Percentiles rank a stretch among this genome's conserved stretches.
Conservation (phyloP, 2,113 vertebrate species). For the Vanacampus margaritifer region DNA sequence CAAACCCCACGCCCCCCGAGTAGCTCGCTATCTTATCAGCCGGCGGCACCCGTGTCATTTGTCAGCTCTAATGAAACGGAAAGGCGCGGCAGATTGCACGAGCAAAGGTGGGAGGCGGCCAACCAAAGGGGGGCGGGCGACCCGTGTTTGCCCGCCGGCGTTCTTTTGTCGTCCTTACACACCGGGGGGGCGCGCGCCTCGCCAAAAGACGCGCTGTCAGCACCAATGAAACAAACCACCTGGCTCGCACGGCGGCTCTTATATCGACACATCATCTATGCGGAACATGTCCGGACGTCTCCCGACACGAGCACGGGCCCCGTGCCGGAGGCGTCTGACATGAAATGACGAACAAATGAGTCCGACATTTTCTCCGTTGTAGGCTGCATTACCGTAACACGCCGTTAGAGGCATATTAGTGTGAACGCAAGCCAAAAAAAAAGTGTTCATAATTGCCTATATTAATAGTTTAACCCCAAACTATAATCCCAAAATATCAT, state of each 20-base stretch:
- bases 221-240: slow-evolving; percentile 45
- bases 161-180: slow-evolving; percentile 38
- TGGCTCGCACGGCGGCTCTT: slow-evolving; percentile 34
- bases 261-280: slow-evolving; percentile 37
- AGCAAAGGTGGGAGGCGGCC: slow-evolving; percentile 31
- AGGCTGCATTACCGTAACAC: slow-evolving; percentile 1
- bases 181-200: neutral
- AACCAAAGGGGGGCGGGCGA: slow-evolving; percentile 8
- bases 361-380: neutral
- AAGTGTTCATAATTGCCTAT: neutral
- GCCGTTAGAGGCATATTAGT: neutral
- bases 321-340: neutral
- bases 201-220: slow-evolving; percentile 49
- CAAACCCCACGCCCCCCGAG: slow-evolving; percentile 7
- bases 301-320: neutral
- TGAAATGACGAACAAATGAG: neutral
- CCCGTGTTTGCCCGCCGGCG: slow-evolving; percentile 40
- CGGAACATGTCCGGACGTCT: slow-evolving; percentile 35
- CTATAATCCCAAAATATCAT: neutral
- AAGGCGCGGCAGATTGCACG: slow-evolving; percentile 26
- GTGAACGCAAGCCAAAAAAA: neutral
- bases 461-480: neutral
- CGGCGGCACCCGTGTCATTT: slow-evolving; percentile 48
- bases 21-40: slow-evolving; percentile 46
- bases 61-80: slow-evolving; percentile 62